These are phyloP conservation scores for Clusia tigrina DNA, from an alignment of 2,888 invertebrate species.

Conservation along the genomic window DNA sequence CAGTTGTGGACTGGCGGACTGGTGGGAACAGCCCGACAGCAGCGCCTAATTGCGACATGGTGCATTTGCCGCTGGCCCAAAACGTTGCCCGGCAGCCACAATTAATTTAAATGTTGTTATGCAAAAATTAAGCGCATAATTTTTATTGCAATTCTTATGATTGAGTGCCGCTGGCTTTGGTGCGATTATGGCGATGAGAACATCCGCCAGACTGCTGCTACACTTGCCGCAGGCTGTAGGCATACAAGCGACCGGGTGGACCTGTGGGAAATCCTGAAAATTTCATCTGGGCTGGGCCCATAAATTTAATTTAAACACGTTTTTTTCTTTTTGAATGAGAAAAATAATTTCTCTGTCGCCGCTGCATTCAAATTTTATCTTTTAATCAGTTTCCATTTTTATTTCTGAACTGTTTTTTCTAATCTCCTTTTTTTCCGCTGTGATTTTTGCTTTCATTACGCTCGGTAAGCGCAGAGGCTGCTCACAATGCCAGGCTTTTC, in stretches of 20 bases:
- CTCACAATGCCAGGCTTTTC: too few relatives aligned
- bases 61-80: slow-evolving; percentile 37
- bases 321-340: not conserved
- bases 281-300: too few relatives aligned
- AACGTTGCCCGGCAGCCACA: slow-evolving; percentile 21
- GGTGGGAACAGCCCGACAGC: slow-evolving; percentile 42
- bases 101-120: slow-evolving; percentile 56
- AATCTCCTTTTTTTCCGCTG: too few relatives aligned
- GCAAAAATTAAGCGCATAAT: slow-evolving; percentile 62
- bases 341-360: too few relatives aligned
- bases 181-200: slow-evolving; percentile 34
- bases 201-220: slow-evolving; percentile 20
- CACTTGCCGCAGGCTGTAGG: too few relatives aligned
- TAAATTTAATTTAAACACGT: slow-evolving; percentile 3
- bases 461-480: too few relatives aligned
- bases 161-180: slow-evolving; percentile 35
- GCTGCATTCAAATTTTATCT: too few relatives aligned
- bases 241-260: too few relatives aligned
- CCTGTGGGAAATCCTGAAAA: too few relatives aligned
- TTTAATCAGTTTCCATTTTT: too few relatives aligned
- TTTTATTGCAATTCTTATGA: slow-evolving; percentile 63
- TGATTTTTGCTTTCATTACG: too few relatives aligned
- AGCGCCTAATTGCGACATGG: slow-evolving; percentile 50
- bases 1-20: slow-evolving; percentile 51
- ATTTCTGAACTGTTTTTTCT: too few relatives aligned